Percentiles rank a stretch among this genome's conserved stretches.
Evolutionary conservation across 2,888 invertebrate species (phyloP).

Genomic region (Chironomus riparius): DNA sequence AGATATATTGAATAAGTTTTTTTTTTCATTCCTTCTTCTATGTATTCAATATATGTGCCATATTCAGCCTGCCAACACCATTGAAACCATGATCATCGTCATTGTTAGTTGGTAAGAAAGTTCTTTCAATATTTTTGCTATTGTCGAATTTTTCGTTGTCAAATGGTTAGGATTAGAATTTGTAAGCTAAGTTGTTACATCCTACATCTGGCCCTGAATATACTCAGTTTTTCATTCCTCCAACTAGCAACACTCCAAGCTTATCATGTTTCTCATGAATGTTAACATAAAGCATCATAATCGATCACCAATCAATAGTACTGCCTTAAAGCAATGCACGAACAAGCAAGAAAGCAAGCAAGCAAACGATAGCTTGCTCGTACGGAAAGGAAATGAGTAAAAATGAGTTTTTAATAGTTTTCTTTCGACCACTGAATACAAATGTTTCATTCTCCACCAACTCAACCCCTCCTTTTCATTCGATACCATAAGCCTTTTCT

Average conservation of each 20-base stretch:
- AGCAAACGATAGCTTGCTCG: background rate
- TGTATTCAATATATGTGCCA: too few species aligned
- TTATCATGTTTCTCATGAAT: too few species aligned
- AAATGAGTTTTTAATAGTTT: slow-evolving; percentile 25
- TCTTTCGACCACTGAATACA: slow-evolving; percentile 17
- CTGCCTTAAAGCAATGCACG: too few species aligned
- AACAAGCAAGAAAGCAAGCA: background rate
- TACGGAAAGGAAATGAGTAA: background rate
- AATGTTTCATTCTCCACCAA: background rate
- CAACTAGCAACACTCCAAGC: too few species aligned
- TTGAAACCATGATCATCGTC: background rate
- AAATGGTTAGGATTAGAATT: too few species aligned
- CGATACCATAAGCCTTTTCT: too few species aligned
- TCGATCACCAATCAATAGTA: too few species aligned
- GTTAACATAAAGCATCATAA: too few species aligned
- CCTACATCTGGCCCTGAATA: too few species aligned
- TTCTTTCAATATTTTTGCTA: background rate
- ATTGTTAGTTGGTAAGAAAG: background rate
- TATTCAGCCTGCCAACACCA: background rate
- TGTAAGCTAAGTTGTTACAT: too few species aligned
- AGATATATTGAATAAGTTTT: slow-evolving; percentile 16
- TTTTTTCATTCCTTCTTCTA: background rate
- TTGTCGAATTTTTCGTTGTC: too few species aligned
- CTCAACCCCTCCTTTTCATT: background rate
- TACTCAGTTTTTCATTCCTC: too few species aligned